Evolutionary conservation across 2,797 vertebrate genomes (phyloP).

Genomic region (Myripristis jacobus): DNA sequence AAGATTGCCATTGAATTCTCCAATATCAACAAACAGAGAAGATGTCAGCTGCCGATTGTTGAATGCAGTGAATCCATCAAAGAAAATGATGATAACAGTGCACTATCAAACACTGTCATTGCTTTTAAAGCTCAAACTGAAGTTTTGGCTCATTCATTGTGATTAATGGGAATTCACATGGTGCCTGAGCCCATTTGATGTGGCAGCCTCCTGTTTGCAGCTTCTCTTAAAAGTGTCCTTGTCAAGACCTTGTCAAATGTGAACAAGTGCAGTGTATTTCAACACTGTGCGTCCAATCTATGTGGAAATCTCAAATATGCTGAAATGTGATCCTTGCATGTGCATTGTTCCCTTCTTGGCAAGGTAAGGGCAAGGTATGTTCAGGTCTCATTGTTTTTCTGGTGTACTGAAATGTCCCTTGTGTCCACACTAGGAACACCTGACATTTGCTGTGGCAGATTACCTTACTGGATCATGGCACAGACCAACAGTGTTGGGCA

Average conservation of each 20-base stretch:
- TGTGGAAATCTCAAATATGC: conserved; percentile 55
- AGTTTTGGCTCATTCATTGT: conserved; percentile 48
- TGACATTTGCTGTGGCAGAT: conserved; percentile 77
- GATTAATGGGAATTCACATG: conserved; percentile 11
- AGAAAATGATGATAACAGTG: conserved; percentile 9
- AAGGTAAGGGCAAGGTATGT: conserved; percentile 42
- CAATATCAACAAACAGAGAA: conserved; percentile 49
- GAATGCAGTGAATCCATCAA: conserved; percentile 15
- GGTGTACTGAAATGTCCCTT: conserved; percentile 56
- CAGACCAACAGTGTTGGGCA: conserved; percentile 94
- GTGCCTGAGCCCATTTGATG: background rate
- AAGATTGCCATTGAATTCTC: conserved; percentile 3
- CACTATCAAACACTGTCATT: background rate
- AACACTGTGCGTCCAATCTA: conserved; percentile 26
- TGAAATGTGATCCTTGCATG: conserved; percentile 39
- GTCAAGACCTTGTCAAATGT: conserved; percentile 65
- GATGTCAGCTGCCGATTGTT: conserved; percentile 20
- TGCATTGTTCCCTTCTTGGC: conserved; percentile 35
- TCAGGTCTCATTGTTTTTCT: conserved; percentile 50
- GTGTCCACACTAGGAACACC: conserved; percentile 78
- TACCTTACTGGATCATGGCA: conserved; percentile 89
- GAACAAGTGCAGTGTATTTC: conserved; percentile 9
- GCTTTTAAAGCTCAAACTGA: conserved; percentile 28
- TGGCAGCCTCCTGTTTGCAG: background rate
- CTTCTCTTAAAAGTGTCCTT: conserved; percentile 49